Percentiles rank a stretch among this genome's conserved stretches.
These are phyloP conservation scores for Eulemur albifrons DNA, from an alignment of 2,797 vertebrate species.

Conservation along the genomic window DNA sequence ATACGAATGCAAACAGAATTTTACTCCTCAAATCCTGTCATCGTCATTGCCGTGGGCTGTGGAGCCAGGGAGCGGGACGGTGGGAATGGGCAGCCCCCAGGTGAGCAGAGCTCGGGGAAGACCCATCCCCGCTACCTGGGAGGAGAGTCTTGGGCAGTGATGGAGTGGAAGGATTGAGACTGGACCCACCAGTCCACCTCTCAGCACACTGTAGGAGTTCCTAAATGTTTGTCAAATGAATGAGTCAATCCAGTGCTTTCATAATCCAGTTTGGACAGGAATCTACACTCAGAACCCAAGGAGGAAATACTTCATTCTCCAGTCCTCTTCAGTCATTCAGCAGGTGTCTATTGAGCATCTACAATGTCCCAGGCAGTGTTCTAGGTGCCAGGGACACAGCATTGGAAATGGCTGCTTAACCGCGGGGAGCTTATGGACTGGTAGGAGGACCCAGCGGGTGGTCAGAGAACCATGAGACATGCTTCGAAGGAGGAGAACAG, in stretches of 20 bases:
- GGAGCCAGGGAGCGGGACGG: not conserved
- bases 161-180: not conserved
- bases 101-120: not conserved
- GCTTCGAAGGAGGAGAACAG: not conserved
- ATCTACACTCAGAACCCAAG: not conserved
- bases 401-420: not conserved
- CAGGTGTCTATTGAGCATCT: not conserved
- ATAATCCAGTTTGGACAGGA: not conserved
- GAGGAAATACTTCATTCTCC: not conserved
- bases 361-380: not conserved
- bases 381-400: not conserved
- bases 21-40: not conserved
- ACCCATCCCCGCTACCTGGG: too few relatives aligned
- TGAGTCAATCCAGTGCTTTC: not conserved
- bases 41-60: accelerated
- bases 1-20: not conserved
- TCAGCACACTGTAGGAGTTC: not conserved
- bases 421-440: not conserved
- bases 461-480: not conserved
- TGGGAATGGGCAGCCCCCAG: not conserved
- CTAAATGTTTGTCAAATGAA: not conserved
- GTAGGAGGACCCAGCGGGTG: accelerated
- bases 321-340: not conserved
- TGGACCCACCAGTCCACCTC: not conserved
- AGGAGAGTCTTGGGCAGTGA: not conserved